Evolutionary conservation across 2,888 invertebrate species (phyloP).

Genomic region (Melanostoma scalare): DNA sequence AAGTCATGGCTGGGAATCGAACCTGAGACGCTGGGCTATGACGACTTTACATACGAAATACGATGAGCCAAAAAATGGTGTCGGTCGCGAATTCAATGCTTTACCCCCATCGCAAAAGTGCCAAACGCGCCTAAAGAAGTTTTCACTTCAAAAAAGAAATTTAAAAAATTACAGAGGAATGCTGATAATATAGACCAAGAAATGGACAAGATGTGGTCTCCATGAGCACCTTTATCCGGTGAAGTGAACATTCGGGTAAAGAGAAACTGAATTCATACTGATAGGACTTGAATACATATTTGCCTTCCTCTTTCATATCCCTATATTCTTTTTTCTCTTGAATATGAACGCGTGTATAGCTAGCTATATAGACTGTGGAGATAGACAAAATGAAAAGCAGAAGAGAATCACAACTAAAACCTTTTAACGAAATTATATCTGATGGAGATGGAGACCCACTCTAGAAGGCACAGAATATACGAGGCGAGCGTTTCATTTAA

Average conservation of each 20-base stretch:
- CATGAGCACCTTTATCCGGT: constrained; percentile 17
- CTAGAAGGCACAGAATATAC: constrained; percentile 12
- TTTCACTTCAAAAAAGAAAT: too few relatives aligned
- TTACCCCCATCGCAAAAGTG: too few relatives aligned
- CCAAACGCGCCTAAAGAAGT: too few relatives aligned
- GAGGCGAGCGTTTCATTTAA: constrained; percentile 38
- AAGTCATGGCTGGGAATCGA: too few relatives aligned
- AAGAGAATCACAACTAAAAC: constrained; percentile 62
- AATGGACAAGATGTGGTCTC: constrained; percentile 37
- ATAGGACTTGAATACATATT: constrained; percentile 61
- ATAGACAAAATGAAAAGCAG: constrained; percentile 26
- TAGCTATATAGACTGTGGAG: constrained; percentile 8
- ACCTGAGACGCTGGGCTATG: too few relatives aligned
- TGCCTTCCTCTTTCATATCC: constrained; percentile 31
- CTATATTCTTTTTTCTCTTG: constrained; percentile 15
- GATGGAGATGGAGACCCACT: constrained; percentile 45
- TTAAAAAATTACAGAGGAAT: not conserved
- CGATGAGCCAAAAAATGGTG: too few relatives aligned
- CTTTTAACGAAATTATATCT: constrained; percentile 69
- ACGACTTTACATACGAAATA: too few relatives aligned
- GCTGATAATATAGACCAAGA: constrained; percentile 53
- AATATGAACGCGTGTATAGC: not conserved
- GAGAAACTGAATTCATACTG: constrained; percentile 36
- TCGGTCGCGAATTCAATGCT: too few relatives aligned
- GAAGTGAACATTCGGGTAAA: constrained; percentile 1